Evolutionary conservation across 1,140 invertebrate genomes (phyloP).

Genomic region (Calephelis nemesis): DNA sequence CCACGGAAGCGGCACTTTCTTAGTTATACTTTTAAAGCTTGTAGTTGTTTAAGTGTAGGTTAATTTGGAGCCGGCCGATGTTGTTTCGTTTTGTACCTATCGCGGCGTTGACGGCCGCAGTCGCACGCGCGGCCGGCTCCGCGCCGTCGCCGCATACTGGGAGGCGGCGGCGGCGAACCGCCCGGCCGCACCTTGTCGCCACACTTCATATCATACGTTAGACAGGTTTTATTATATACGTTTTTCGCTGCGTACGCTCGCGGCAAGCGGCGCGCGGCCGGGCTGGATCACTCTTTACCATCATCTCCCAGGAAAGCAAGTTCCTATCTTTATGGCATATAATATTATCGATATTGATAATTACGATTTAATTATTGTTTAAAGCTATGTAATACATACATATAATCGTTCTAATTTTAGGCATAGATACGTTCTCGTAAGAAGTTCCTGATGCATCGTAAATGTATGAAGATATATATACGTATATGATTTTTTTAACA

Average conservation of each 20-base stretch:
- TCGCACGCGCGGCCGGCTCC: conserved; percentile 34
- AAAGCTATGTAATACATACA: conserved; percentile 81
- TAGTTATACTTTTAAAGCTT: conserved; percentile 77
- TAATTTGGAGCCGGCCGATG: conserved; percentile 54
- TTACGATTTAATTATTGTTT: conserved; percentile 81
- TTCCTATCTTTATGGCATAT: conserved; percentile 83
- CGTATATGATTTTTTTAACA: conserved; percentile 77
- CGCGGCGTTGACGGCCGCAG: conserved; percentile 18
- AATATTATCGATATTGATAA: conserved; percentile 81
- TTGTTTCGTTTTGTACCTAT: conserved; percentile 42
- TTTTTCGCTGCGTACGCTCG: conserved; percentile 66
- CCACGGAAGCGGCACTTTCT: conserved; percentile 63
- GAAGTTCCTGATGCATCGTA: conserved; percentile 80
- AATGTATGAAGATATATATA: conserved; percentile 79
- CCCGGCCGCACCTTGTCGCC: conserved; percentile 49
- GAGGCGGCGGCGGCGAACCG: conserved; percentile 69
- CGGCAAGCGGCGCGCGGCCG: conserved; percentile 59
- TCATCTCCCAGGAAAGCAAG: conserved; percentile 83
- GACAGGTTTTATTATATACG: conserved; percentile 77
- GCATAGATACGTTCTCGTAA: conserved; percentile 80
- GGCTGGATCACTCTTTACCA: conserved; percentile 64
- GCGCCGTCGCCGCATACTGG: conserved; percentile 72
- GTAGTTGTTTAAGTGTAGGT: conserved; percentile 73
- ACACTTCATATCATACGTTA: conserved; percentile 78
- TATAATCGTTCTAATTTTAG: conserved; percentile 80